Conservation (phyloP, 2,888 invertebrate genomes). For the Arge pagana region DNA sequence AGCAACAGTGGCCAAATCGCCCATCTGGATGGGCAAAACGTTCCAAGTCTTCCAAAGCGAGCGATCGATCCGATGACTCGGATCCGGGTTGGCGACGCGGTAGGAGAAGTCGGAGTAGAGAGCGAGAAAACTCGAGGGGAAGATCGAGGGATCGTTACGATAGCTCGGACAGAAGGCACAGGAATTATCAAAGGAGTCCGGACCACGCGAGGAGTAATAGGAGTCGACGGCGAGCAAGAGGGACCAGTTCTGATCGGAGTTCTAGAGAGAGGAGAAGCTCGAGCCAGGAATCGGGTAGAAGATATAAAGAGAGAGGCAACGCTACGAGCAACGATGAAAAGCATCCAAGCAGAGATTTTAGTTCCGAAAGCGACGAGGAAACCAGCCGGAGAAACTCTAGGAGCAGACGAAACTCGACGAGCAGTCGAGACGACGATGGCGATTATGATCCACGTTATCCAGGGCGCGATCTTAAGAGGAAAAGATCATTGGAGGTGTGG, state of each 20-base stretch:
- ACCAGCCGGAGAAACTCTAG: background rate
- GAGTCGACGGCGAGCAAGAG: constrained; percentile 7
- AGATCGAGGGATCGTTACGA: constrained; percentile 46
- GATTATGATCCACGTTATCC: background rate
- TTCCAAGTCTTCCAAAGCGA: constrained; percentile 26
- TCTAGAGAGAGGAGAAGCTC: background rate
- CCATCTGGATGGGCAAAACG: constrained; percentile 34
- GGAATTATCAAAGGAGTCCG: constrained; percentile 15
- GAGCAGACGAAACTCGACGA: too few species aligned
- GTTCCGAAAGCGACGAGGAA: background rate
- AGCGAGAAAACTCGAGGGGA: constrained; percentile 37
- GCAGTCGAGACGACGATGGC: background rate
- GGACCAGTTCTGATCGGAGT: background rate
- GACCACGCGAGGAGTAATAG: constrained; percentile 21
- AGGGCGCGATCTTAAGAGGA: constrained; percentile 11
- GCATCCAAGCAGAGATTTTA: background rate
- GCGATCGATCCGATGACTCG: constrained; percentile 41
- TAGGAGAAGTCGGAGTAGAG: constrained; percentile 46
- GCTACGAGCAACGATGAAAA: background rate
- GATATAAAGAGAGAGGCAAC: background rate
- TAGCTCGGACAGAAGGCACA: constrained; percentile 40
- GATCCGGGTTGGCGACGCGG: constrained; percentile 41
- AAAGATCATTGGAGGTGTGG: constrained; percentile 9
- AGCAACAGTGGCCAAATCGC: constrained; percentile 60
- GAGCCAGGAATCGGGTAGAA: too few species aligned